Conservation (phyloP, 1,140 invertebrate genomes). For the Trigoniulus corallinus region DNA sequence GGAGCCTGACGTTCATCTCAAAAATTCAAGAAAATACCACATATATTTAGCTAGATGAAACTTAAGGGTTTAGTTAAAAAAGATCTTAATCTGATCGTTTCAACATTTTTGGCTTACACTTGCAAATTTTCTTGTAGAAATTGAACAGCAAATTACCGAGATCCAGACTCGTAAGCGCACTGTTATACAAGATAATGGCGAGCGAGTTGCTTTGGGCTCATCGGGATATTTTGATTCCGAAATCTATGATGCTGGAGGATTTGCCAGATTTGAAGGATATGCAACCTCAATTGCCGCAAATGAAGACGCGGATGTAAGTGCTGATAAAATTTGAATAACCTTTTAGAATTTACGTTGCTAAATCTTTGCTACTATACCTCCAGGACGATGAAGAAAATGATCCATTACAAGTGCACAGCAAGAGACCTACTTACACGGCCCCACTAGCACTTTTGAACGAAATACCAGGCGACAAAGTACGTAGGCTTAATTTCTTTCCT, state of each 20-base stretch:
- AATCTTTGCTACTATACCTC: too few relatives aligned
- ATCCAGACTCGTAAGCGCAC: conserved; percentile 69
- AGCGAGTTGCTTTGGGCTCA: conserved; percentile 70
- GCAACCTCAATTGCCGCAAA: conserved; percentile 90
- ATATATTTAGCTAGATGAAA: too few relatives aligned
- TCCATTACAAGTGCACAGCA: conserved; percentile 39
- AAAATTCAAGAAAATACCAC: too few relatives aligned
- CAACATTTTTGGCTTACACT: background rate
- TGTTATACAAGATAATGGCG: conserved; percentile 36
- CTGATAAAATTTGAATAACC: conserved; percentile 6
- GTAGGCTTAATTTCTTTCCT: background rate
- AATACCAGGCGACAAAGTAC: conserved; percentile 48
- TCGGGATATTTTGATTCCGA: conserved; percentile 81
- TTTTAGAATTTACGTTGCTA: conserved; percentile 7
- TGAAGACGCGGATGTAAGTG: conserved; percentile 62
- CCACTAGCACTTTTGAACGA: conserved; percentile 78
- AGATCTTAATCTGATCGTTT: background rate
- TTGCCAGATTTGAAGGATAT: conserved; percentile 79
- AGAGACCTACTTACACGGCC: conserved; percentile 60
- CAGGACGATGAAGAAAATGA: conserved; percentile 72
- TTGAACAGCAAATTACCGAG: conserved; percentile 80
- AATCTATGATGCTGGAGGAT: conserved; percentile 63
- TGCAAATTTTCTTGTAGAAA: conserved; percentile 43
- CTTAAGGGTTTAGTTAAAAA: background rate
- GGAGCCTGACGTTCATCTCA: background rate